Evolutionary conservation across 2,797 vertebrate species (phyloP).

Genomic region (Poecile montanus): DNA sequence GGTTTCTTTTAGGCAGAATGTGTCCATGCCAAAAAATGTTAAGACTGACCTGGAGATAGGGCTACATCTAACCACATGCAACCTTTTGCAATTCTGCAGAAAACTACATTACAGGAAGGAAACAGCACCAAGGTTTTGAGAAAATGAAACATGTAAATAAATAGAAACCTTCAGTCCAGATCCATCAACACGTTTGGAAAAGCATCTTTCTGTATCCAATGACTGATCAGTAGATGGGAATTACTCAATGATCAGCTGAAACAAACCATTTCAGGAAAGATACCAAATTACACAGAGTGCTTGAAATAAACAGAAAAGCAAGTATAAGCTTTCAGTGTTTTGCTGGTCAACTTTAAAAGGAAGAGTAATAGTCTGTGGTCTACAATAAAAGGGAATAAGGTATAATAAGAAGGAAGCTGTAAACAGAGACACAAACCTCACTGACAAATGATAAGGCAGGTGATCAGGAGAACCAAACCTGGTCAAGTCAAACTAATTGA

Average conservation of each 20-base stretch:
- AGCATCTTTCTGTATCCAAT: background rate
- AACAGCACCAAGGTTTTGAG: background rate
- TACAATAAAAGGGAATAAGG: background rate
- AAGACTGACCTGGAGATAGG: background rate
- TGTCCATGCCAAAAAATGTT: background rate
- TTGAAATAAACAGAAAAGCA: background rate
- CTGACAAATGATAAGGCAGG: background rate
- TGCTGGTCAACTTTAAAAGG: background rate
- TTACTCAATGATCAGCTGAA: background rate
- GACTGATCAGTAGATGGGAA: background rate
- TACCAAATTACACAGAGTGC: background rate
- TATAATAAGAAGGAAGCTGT: background rate
- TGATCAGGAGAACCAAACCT: background rate
- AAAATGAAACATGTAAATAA: background rate
- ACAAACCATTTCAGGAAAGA: background rate
- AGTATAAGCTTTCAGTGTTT: background rate
- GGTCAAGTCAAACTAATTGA: background rate
- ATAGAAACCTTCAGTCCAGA: background rate
- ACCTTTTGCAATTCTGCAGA: background rate
- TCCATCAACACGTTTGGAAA: background rate
- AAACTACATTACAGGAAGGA: background rate
- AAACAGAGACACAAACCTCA: background rate
- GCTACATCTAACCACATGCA: background rate
- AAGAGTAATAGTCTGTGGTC: background rate
- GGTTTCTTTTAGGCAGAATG: background rate